Evolutionary conservation across 2,797 vertebrate genomes (phyloP).

Genomic region (Cossypha polioptera): DNA sequence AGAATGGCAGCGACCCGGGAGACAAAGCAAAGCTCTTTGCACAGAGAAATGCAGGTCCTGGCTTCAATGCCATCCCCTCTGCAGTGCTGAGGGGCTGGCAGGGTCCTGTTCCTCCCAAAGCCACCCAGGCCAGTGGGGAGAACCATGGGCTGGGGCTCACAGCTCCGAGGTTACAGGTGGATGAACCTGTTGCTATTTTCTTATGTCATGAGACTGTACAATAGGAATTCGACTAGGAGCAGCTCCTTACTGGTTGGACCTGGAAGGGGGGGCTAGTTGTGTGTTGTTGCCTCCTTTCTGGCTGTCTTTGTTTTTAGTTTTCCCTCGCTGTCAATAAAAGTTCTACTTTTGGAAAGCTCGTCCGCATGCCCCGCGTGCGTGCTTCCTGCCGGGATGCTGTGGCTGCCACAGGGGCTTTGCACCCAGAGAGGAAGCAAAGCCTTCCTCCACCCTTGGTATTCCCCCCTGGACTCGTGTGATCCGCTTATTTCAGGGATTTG

Average conservation of each 20-base stretch:
- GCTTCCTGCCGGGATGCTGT: background rate
- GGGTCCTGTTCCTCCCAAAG: background rate
- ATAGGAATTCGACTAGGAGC: background rate
- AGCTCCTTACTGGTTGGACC: background rate
- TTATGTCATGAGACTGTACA: background rate
- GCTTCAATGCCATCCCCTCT: background rate
- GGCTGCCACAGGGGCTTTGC: background rate
- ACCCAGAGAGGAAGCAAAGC: background rate
- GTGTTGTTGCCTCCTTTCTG: background rate
- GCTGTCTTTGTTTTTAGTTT: slow-evolving; percentile 43
- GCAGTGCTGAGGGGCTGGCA: background rate
- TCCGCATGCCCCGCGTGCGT: rapidly evolving
- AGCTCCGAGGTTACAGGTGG: background rate
- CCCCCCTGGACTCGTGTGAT: background rate
- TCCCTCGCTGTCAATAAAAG: slow-evolving; percentile 48
- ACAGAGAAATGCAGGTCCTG: background rate
- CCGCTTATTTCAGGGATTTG: background rate
- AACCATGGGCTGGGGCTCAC: rapidly evolving
- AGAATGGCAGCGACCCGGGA: background rate
- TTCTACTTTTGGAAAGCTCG: slow-evolving; percentile 58
- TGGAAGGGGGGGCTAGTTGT: background rate
- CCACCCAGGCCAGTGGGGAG: background rate
- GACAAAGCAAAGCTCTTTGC: slow-evolving; percentile 27
- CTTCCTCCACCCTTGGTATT: background rate
- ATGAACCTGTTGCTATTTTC: background rate